Percentiles rank a stretch among this genome's conserved stretches.
These are phyloP conservation scores for Cosmopolites sordidus DNA, from an alignment of 2,888 invertebrate genomes.

Conservation along the genomic window DNA sequence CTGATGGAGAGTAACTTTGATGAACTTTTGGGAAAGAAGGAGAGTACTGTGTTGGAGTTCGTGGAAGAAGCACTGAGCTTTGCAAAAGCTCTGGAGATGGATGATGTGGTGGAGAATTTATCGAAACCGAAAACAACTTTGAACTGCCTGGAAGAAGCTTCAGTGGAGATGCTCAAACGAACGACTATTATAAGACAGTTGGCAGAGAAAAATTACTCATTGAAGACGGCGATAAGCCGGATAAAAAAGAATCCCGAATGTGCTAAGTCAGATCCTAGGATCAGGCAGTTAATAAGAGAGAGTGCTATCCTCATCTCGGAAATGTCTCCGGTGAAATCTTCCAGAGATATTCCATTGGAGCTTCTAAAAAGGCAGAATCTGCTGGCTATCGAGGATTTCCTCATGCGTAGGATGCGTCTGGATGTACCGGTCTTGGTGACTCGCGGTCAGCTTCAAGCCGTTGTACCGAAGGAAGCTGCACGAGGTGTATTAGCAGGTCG, in stretches of 20 bases:
- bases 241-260: conserved; percentile 63
- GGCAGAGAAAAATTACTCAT: conserved; percentile 61
- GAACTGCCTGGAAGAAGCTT: conserved; percentile 55
- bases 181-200: conserved; percentile 68
- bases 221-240: conserved; percentile 59
- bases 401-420: conserved; percentile 57
- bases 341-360: conserved; percentile 66
- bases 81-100: conserved; percentile 65
- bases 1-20: conserved; percentile 56
- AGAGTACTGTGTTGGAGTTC: conserved; percentile 44
- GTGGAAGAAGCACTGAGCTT: conserved; percentile 64
- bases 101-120: conserved; percentile 54
- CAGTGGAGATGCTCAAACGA: conserved; percentile 63
- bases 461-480: conserved; percentile 72
- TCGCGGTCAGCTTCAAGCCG: conserved; percentile 69
- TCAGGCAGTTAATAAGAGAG: conserved; percentile 67
- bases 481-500: conserved; percentile 69
- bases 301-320: conserved; percentile 59
- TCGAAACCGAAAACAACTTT: conserved; percentile 53
- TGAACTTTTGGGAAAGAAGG: conserved; percentile 51
- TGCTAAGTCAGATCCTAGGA: conserved; percentile 64
- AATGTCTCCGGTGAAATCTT: conserved; percentile 54
- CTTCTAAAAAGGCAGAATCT: conserved; percentile 65
- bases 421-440: conserved; percentile 65
- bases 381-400: conserved; percentile 72